Evolutionary conservation across 2,113 vertebrate genomes (phyloP).

Genomic region (rabbit (Oryctolagus cuniculus)): mOryCun1.1 NC_091449.1:63979501-63980000

Average conservation of each 20-base stretch:
- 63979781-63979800: background rate
- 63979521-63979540: background rate
- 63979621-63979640: background rate
- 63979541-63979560: background rate
- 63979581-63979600: fast-evolving
- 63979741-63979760: background rate
- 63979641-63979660: background rate
- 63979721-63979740: no score
- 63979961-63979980: no score
- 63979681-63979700: background rate
- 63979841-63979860: background rate
- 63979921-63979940: background rate
- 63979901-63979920: background rate
- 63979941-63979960: background rate
- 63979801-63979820: background rate
- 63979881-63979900: background rate
- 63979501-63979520: background rate
- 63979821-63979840: background rate
- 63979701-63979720: background rate
- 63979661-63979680: no score
- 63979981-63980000: no score
- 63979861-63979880: no score
- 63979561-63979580: background rate
- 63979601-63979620: background rate
- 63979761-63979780: fast-evolving